Conservation (phyloP, 2,888 invertebrate species). For the Ophion ventricosus region DNA sequence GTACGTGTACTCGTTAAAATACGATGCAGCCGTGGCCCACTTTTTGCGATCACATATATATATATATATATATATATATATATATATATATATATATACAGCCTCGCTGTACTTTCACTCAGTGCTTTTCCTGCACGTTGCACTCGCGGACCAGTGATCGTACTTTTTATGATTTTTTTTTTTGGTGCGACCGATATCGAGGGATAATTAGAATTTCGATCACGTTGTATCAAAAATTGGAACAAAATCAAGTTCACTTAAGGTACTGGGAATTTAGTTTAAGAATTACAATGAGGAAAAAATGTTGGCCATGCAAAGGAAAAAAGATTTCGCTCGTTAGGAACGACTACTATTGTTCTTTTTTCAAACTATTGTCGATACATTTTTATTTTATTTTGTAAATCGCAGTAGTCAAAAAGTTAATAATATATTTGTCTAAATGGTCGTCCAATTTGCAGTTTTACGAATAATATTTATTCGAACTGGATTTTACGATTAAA, state of each 20-base stretch:
- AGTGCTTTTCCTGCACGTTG: constrained; percentile 62
- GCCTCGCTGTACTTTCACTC: constrained; percentile 76
- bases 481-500: neutral
- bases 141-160: constrained; percentile 3
- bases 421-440: neutral
- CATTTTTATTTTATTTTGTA: neutral
- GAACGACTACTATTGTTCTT: neutral
- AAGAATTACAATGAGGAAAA: too few relatives aligned
- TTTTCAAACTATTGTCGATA: neutral
- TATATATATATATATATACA: constrained; percentile 4
- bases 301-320: too few relatives aligned
- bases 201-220: too few relatives aligned
- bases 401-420: too few relatives aligned
- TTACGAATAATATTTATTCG: neutral
- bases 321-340: too few relatives aligned
- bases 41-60: constrained; percentile 70
- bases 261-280: too few relatives aligned
- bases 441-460: neutral
- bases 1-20: constrained; percentile 69
- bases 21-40: constrained; percentile 79
- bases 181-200: too few relatives aligned
- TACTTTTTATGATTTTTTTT: neutral
- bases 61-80: neutral
- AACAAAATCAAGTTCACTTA: too few relatives aligned
- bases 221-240: too few relatives aligned